Evolutionary conservation across 2,797 vertebrate species (phyloP).

Genomic region (Parauchenoglanis punctatus): DNA sequence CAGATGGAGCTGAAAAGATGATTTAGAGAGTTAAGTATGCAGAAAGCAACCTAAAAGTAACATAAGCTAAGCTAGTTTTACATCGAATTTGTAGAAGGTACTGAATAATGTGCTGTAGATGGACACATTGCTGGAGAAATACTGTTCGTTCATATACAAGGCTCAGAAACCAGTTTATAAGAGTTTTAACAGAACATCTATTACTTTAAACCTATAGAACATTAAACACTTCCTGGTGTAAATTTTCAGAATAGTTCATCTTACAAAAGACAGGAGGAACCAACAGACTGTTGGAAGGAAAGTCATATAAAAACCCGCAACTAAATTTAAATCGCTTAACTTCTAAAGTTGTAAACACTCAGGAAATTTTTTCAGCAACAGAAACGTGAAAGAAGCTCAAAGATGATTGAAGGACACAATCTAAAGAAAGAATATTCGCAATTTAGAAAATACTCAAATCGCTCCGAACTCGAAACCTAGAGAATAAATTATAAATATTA

Average conservation of each 20-base stretch:
- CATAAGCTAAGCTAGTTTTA: not conserved
- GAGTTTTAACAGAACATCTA: not conserved
- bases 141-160: not conserved
- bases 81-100: not conserved
- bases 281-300: not conserved
- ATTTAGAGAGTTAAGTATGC: not conserved
- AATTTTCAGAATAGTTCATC: not conserved
- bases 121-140: not conserved
- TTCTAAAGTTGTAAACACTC: not conserved
- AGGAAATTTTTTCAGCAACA: not conserved
- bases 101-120: not conserved
- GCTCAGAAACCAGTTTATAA: not conserved
- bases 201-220: not conserved
- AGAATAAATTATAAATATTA: not conserved
- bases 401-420: not conserved
- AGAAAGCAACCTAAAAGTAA: not conserved
- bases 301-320: not conserved
- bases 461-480: not conserved
- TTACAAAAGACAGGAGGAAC: not conserved
- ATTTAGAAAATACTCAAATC: too few relatives aligned
- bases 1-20: not conserved
- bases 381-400: too few relatives aligned
- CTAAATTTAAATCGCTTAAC: not conserved
- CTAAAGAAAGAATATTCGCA: not conserved
- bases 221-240: too few relatives aligned